Conservation (phyloP, 2,888 invertebrate genomes). For the Cylindroiulus punctatus region DNA sequence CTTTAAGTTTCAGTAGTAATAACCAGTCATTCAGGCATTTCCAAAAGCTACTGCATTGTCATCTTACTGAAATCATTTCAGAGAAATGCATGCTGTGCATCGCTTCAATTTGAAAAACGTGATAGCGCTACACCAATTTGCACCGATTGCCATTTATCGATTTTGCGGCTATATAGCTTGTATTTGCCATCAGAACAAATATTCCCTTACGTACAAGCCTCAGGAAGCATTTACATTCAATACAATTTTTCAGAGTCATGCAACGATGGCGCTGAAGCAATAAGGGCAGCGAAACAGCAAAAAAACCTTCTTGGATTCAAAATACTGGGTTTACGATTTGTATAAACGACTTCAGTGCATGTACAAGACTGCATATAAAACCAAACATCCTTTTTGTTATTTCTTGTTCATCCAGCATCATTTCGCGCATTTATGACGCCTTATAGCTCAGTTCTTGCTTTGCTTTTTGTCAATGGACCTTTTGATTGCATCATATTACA, state of each 20-base stretch:
- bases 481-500: conserved; percentile 38
- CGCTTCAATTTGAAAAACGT: not conserved
- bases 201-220: not conserved
- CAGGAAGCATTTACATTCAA: conserved; percentile 5
- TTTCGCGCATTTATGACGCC: conserved; percentile 30
- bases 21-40: too few relatives aligned
- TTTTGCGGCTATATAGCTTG: not conserved
- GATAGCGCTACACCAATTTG: not conserved
- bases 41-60: too few relatives aligned
- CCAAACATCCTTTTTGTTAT: conserved; percentile 16
- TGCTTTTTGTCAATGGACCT: conserved; percentile 23
- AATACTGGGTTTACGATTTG: conserved; percentile 1
- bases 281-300: not conserved
- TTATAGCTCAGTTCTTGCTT: conserved; percentile 33
- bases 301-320: conserved; percentile 11
- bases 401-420: conserved; percentile 29
- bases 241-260: not conserved
- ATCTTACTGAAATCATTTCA: too few relatives aligned
- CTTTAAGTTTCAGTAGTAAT: too few relatives aligned
- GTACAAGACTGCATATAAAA: conserved; percentile 15
- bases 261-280: not conserved
- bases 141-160: not conserved
- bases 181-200: not conserved
- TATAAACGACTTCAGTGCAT: not conserved
- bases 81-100: not conserved